Evolutionary conservation across 2,113 vertebrate species (phyloP).

Genomic region (Hyperopisus bebe): DNA sequence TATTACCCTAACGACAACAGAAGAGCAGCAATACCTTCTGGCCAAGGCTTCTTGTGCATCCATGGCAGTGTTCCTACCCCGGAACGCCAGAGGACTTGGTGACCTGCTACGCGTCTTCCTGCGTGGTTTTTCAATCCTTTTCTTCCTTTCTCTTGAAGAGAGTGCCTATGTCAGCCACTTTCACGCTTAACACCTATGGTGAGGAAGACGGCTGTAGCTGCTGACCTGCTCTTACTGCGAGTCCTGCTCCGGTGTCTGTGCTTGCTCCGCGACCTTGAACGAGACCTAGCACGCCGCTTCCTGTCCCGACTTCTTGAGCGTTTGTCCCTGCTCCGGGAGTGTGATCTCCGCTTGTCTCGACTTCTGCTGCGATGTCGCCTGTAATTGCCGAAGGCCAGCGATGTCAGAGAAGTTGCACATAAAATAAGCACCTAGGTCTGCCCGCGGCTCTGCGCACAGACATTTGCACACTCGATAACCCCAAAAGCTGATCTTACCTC

Average conservation of each 20-base stretch:
- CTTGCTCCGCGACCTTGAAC: slow-evolving; percentile 81
- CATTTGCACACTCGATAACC: background rate
- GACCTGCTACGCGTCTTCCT: slow-evolving; percentile 80
- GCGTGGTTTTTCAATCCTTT: slow-evolving; percentile 78
- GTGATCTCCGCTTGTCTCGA: slow-evolving; percentile 76
- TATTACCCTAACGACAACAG: background rate
- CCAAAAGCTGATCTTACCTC: slow-evolving; percentile 55
- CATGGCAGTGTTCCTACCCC: slow-evolving; percentile 94
- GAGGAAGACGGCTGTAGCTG: background rate
- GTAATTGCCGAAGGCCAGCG: slow-evolving; percentile 28
- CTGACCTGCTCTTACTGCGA: slow-evolving; percentile 86
- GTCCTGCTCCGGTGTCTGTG: slow-evolving; percentile 82
- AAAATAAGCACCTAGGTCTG: background rate
- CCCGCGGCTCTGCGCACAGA: background rate
- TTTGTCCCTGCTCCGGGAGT: slow-evolving; percentile 65
- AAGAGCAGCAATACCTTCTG: slow-evolving; percentile 67
- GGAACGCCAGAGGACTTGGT: slow-evolving; percentile 75
- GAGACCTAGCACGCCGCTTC: slow-evolving; percentile 77
- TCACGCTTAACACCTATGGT: slow-evolving; percentile 28
- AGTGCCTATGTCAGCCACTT: slow-evolving; percentile 34
- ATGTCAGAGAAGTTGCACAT: background rate
- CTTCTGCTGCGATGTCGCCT: slow-evolving; percentile 88
- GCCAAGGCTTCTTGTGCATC: slow-evolving; percentile 95
- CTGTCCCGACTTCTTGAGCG: slow-evolving; percentile 71
- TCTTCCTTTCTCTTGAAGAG: slow-evolving; percentile 79